These are phyloP conservation scores for Melanchra persicariae DNA, from an alignment of 2,888 invertebrate genomes.

Conservation along the genomic window DNA sequence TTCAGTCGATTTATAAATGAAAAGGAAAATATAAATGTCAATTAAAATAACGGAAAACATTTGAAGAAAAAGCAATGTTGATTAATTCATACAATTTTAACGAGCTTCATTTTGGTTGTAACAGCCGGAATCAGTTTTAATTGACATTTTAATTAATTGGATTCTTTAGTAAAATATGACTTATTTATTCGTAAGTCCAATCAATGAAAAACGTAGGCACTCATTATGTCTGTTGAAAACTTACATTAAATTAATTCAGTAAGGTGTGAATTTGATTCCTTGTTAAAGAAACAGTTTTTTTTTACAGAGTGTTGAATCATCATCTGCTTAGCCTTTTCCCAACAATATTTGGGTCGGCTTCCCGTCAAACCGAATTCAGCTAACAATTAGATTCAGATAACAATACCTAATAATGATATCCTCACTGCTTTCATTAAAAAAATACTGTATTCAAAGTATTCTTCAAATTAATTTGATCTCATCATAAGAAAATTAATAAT, in stretches of 20 bases:
- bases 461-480: not conserved
- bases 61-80: not conserved
- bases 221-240: not conserved
- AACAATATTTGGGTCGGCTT: no score
- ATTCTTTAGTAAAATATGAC: not conserved
- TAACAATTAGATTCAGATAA: no score
- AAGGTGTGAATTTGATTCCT: not conserved
- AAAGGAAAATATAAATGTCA: not conserved
- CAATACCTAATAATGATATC: no score
- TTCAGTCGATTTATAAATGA: not conserved
- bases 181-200: conserved; percentile 4
- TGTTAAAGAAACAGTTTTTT: not conserved
- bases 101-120: not conserved
- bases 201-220: conserved; percentile 1
- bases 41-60: not conserved
- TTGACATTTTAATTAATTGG: conserved; percentile 31
- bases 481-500: no score
- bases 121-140: conserved; percentile 12
- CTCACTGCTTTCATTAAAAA: no score
- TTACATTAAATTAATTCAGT: not conserved
- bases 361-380: no score
- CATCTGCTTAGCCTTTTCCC: no score
- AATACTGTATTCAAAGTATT: no score
- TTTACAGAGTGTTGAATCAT: no score
- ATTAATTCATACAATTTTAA: conserved; percentile 21